These are phyloP conservation scores for Balanococcus diminutus DNA, from an alignment of 2,888 invertebrate genomes.

Conservation along the genomic window DNA sequence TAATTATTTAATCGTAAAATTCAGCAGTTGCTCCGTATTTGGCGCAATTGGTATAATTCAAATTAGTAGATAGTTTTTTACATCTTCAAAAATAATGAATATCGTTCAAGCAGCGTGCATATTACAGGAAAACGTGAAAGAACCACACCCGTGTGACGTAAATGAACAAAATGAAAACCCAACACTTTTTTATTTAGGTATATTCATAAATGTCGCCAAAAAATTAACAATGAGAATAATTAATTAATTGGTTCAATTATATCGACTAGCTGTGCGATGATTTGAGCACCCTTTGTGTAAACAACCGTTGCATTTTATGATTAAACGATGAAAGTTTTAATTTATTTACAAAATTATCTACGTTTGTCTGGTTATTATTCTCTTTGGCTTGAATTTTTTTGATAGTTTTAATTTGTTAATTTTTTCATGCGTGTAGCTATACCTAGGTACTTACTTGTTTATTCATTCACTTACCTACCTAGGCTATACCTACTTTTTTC, in stretches of 20 bases:
- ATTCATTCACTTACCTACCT: no score
- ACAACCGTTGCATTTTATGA: background rate
- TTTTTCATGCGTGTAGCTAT: background rate
- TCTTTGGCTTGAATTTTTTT: background rate
- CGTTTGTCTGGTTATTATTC: no score
- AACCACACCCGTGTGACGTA: conserved; percentile 39
- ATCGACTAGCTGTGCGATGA: background rate
- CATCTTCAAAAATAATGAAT: conserved; percentile 31
- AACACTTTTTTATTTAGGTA: conserved; percentile 41
- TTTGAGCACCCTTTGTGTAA: background rate
- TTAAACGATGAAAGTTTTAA: background rate
- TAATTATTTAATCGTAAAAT: background rate
- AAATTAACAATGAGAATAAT: conserved; percentile 10
- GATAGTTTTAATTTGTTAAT: background rate
- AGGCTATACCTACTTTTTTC: no score
- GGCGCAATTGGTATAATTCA: conserved; percentile 26
- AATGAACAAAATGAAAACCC: conserved; percentile 14
- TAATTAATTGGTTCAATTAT: conserved; percentile 13
- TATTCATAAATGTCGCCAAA: conserved; percentile 23
- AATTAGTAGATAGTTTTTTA: conserved; percentile 29
- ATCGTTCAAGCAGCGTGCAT: conserved; percentile 9
- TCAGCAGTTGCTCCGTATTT: background rate
- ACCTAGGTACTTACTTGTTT: no score
- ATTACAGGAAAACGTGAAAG: conserved; percentile 12
- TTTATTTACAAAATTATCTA: background rate